phyloP scores from a whole-genome alignment of 2,888 invertebrate genomes.

The Cinara cedri region DNA sequence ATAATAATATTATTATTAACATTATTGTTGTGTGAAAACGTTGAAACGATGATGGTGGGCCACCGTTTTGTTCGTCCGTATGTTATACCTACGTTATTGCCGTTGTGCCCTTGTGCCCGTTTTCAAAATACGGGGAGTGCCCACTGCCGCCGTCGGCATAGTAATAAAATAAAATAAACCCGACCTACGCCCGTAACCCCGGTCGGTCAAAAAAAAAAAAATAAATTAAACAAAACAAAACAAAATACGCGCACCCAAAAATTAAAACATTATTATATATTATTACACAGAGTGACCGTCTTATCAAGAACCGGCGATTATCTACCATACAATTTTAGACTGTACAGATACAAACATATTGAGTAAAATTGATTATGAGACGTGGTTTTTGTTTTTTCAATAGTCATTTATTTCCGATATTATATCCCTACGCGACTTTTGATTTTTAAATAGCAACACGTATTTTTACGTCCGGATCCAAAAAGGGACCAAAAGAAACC shows the following conservation, averaged over 20 bases:
- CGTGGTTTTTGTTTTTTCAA: no score
- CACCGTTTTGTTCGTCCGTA: not conserved
- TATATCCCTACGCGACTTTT: no score
- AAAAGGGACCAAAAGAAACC: no score
- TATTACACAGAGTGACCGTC: not conserved
- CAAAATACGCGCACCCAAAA: constrained; percentile 22
- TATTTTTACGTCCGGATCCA: no score
- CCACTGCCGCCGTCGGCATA: constrained; percentile 13
- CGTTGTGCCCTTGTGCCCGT: constrained; percentile 24
- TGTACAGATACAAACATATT: no score
- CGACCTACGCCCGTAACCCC: not conserved
- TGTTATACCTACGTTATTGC: not conserved
- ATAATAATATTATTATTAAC: constrained; percentile 26
- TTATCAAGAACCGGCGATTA: no score
- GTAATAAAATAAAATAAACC: constrained; percentile 9
- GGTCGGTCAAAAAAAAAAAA: constrained; percentile 16
- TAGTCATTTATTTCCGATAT: no score
- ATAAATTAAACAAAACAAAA: no score
- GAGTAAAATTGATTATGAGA: no score
- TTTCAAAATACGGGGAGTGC: constrained; percentile 44
- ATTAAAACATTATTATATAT: not conserved
- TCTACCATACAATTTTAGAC: no score
- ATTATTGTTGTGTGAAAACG: no score
- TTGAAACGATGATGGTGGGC: not conserved
- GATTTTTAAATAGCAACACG: not conserved